These are phyloP conservation scores for Anoplolepis gracilipes DNA, from an alignment of 1,140 invertebrate genomes.

Conservation along the genomic window DNA sequence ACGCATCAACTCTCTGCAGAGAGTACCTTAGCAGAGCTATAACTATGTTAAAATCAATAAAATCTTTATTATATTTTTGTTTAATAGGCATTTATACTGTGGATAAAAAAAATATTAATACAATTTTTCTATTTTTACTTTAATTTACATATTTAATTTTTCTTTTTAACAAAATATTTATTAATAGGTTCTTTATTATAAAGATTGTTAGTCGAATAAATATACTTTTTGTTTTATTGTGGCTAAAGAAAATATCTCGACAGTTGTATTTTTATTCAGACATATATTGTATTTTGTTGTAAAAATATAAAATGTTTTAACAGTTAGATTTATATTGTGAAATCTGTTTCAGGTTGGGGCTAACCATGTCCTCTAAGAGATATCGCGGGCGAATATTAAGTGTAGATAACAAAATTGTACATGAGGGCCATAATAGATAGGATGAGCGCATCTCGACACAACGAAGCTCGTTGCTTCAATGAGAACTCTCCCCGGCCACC, in stretches of 20 bases:
- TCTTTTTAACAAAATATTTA: not conserved
- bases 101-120: not conserved
- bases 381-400: constrained; percentile 83
- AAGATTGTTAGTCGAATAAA: not conserved
- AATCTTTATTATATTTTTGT: not conserved
- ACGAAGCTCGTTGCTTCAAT: constrained; percentile 85
- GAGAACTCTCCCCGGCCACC: constrained; percentile 87
- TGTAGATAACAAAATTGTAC: constrained; percentile 82
- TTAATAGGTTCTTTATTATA: not conserved
- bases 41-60: constrained; percentile 8
- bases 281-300: not conserved
- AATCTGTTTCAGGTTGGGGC: constrained; percentile 80
- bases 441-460: constrained; percentile 84
- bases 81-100: not conserved
- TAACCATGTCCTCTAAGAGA: constrained; percentile 86
- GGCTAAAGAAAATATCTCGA: not conserved
- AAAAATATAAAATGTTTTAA: not conserved
- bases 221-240: not conserved
- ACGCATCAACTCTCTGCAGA: constrained; percentile 10
- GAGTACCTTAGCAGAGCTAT: constrained; percentile 17
- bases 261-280: not conserved
- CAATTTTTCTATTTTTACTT: not conserved
- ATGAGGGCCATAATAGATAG: constrained; percentile 84
- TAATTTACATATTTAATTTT: constrained; percentile 5
- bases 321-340: constrained; percentile 3